These are phyloP conservation scores for Lycocorax pyrrhopterus DNA, from an alignment of 2,113 vertebrate species.

Conservation along the genomic window DNA sequence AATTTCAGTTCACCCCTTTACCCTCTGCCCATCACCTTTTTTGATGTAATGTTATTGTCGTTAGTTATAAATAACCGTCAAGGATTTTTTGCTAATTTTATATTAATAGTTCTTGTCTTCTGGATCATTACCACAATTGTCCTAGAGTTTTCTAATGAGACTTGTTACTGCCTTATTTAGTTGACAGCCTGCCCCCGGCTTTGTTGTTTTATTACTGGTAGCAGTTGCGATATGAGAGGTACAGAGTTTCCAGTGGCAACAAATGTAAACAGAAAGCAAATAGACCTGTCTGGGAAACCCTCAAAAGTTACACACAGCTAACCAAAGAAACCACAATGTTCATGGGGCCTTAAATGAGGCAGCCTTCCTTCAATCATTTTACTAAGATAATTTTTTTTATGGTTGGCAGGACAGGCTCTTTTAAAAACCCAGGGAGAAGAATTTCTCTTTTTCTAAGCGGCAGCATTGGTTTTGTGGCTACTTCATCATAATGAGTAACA, in stretches of 20 bases:
- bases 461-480: background rate
- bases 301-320: background rate
- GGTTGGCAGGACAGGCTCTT: background rate
- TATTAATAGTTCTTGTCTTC: background rate
- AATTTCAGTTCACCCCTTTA: background rate
- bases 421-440: background rate
- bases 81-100: background rate
- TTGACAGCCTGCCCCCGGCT: background rate
- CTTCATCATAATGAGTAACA: background rate
- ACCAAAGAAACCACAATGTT: background rate
- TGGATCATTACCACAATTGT: background rate
- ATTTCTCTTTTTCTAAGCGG: background rate
- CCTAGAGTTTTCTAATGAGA: background rate
- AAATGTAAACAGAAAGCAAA: slow-evolving; percentile 14
- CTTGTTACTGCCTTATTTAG: background rate
- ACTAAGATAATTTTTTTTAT: background rate
- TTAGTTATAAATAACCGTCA: background rate
- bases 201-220: background rate
- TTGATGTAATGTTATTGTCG: background rate
- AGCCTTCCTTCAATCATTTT: background rate
- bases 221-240: background rate
- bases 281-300: background rate
- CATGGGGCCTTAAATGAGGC: background rate
- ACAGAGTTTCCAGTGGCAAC: background rate
- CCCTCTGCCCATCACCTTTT: background rate